Base-by-base conservation (phyloP, 1,140 invertebrate genomes). In the Euwallacea fornicatus region DNA sequence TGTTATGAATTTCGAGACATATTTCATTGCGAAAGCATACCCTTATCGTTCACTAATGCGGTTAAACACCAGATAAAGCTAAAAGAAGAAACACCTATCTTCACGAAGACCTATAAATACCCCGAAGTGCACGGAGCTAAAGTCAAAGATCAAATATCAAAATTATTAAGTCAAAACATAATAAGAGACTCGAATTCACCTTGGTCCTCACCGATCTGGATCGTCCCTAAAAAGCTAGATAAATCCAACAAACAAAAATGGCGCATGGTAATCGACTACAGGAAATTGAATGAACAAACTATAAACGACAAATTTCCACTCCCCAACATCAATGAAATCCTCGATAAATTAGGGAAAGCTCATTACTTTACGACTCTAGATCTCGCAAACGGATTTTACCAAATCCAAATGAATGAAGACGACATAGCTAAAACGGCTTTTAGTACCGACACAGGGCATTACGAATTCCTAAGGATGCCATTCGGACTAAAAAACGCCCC, bases 171-270 rank as follows among this genome's bases (percentile, higher is more conserved):
- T 13, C 58, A 60, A 50, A 47, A 54, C 73, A 74, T 82, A 4
- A 78, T 81, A 8, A 66, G 78, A 55, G 78, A 75, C 4, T 78
- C 77, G 0, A 72, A 70, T 7, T 79, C 78, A 67, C 73, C 82
- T 8, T 85, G 81, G 81, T 75, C 78, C 7, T 78, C 46, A 76
- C 65, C 65, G 1, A 67, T 41, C 2, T 41, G 50, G 82, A 68
- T 47, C 83, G 8, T 78, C 81, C 15, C 74, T 79, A 15, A 82
- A 82, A 73, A 84, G 79, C 65, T 54, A 80, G 55, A 81, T 80
- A 73, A 15, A 3, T 59, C 71, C 7, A 50, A 59, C 10, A 67
- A 72, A 68, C 42, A 16, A 67, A 72, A 72, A 68, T 72, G 64
- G 65, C 42, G 65, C n/a, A n/a, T 72, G n/a, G 64, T 72, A 7